phyloP scores from a whole-genome alignment of 1,140 invertebrate genomes.

The Caenorhabditis brenneri region DNA sequence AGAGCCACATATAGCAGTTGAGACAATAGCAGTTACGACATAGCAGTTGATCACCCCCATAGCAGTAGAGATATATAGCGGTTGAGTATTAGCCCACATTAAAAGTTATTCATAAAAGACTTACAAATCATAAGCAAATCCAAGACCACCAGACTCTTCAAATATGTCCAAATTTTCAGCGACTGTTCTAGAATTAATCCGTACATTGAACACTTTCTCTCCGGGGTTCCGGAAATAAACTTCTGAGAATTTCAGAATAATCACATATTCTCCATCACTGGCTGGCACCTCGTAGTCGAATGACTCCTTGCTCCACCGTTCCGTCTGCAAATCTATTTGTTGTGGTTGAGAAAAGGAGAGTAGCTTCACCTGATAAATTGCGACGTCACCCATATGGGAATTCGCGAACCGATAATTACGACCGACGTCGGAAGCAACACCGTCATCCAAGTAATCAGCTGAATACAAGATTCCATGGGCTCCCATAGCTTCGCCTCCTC shows the following conservation, averaged over 20 bases:
- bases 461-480: background rate
- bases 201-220: background rate
- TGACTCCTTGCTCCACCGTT: slow-evolving; percentile 17
- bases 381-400: background rate
- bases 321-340: background rate
- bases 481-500: background rate
- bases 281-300: background rate
- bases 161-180: background rate
- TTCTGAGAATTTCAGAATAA: slow-evolving; percentile 30
- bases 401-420: background rate
- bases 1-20: no score
- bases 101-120: no score
- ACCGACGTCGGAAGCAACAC: background rate
- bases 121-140: slow-evolving; percentile 18
- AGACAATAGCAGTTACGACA: no score
- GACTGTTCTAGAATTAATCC: background rate
- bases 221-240: background rate
- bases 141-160: background rate
- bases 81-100: no score
- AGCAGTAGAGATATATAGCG: no score
- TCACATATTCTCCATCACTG: background rate
- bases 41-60: no score
- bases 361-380: slow-evolving; percentile 5
- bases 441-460: background rate
- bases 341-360: no score